Conservation (phyloP, 2,888 invertebrate genomes). For the Myathropa florea region DNA sequence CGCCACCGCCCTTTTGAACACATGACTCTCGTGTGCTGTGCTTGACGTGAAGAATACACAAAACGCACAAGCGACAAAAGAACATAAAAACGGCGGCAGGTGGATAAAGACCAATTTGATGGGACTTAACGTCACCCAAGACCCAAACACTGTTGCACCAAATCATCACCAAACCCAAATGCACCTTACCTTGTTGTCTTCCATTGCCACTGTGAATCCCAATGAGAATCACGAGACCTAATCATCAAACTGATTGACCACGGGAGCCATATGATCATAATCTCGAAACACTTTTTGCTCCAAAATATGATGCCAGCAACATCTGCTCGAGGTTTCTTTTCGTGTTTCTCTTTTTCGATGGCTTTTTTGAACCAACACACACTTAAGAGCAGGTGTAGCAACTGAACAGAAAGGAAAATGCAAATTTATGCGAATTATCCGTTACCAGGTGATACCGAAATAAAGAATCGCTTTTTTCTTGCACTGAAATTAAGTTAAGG, state of each 20-base stretch:
- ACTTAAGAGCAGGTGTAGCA: conserved; percentile 60
- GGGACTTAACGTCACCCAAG: conserved; percentile 21
- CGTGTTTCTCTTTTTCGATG: not conserved
- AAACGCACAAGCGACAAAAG: not conserved
- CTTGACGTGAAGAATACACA: conserved; percentile 1
- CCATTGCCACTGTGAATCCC: not conserved
- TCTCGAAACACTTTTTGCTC: conserved; percentile 46
- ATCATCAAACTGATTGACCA: not conserved
- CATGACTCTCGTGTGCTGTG: conserved; percentile 27
- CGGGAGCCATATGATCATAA: conserved; percentile 30
- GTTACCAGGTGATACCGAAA: conserved; percentile 50
- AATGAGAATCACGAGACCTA: not conserved
- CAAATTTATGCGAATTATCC: conserved; percentile 65
- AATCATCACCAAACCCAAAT: not conserved
- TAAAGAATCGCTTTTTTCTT: conserved; percentile 1
- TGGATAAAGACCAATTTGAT: conserved; percentile 31
- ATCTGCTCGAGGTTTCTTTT: conserved; percentile 52
- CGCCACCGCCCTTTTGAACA: conserved; percentile 14
- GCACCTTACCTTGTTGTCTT: too few relatives aligned
- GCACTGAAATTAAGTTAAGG: conserved; percentile 29
- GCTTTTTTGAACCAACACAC: conserved; percentile 42
- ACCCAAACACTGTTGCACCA: not conserved
- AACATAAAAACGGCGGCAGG: conserved; percentile 44
- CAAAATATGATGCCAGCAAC: conserved; percentile 58
- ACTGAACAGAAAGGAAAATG: conserved; percentile 53